Evolutionary conservation across 2,888 invertebrate genomes (phyloP), one percentile per base, ranked within the genome.

Genomic region (Tetrapedia diversipes): DNA sequence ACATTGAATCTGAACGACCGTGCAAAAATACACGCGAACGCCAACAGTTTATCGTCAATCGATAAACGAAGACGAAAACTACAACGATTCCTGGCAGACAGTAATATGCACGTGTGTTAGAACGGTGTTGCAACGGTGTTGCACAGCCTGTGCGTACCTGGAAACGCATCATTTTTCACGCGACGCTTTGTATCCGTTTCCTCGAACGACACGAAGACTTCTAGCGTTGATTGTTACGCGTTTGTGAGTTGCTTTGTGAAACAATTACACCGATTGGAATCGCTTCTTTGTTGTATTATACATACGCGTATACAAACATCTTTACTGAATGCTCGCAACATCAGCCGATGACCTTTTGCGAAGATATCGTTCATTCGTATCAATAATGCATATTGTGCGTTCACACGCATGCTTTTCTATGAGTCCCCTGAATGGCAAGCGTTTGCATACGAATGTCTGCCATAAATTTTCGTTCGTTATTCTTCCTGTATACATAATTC

Each of bases 311-410:
- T 73, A 70, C 51, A 77, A 77, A 74, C 70, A 74, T 78, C 73
- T 80, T 72, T 72, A 72, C 63, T 79, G 66, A 61, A 73, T 73
- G 72, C 74, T 74, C 72, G 83, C 83, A 81, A 81, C 81, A 77
- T 81, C 85, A 84, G 85, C 79, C 85, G 84, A 83, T 85, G 85
- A 84, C 86, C 86, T 85, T 83, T 84, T 56, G 43, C 56, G 45
- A 76, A 70, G 84, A 84, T 86, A 86, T 68, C 72, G 80, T 51
- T 53, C n/a, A 49, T 22, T 53, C 47, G 41, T 81, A 81, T 83
- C 79, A 61, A 49, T 37, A 49, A 81, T 74, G 65, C 63, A 68
- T 64, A 67, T 45, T 61, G 51, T 65, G 77, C 72, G 65, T 70
- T 77, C 57, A 43, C 63, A 59, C 49, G 71, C 64, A 49, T 63